A percentile compares a stretch with the other conserved stretches of the same genome.
Evolutionary conservation across 2,888 invertebrate genomes (phyloP).

Genomic region (Amiota minor): DNA sequence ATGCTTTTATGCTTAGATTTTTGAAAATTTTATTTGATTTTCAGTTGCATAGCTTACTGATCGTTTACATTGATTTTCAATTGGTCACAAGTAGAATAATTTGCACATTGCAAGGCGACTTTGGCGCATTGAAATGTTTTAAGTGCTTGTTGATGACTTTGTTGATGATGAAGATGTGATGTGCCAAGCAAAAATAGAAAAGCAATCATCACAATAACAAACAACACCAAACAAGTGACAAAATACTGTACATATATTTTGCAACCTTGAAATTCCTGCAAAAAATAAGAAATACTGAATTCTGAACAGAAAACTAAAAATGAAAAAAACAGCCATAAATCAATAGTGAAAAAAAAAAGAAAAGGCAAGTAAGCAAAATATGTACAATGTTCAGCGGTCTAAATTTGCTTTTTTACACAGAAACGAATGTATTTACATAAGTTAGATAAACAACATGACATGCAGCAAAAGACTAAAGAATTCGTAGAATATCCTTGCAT

Average conservation of each 20-base stretch:
- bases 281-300: conserved; percentile 34
- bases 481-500: too few species aligned
- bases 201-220: conserved; percentile 3
- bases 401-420: too few species aligned
- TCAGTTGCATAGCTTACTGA: too few species aligned
- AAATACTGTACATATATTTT: not conserved
- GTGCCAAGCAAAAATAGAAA: conserved; percentile 34
- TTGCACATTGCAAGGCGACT: too few species aligned
- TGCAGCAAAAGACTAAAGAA: too few species aligned
- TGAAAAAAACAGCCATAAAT: conserved; percentile 59
- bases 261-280: too few species aligned
- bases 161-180: conserved; percentile 8
- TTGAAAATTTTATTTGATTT: too few species aligned
- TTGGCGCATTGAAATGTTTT: conserved; percentile 6
- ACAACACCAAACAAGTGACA: not conserved
- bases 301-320: conserved; percentile 51
- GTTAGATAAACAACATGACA: too few species aligned
- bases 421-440: too few species aligned
- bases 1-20: too few species aligned
- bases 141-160: conserved; percentile 53
- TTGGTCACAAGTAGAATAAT: conserved; percentile 6
- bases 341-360: not conserved
- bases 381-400: too few species aligned
- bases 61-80: not conserved
- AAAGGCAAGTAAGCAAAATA: too few species aligned